These are phyloP conservation scores for Crocidura indochinensis DNA, from an alignment of 2,797 vertebrate genomes.

Conservation along the genomic window DNA sequence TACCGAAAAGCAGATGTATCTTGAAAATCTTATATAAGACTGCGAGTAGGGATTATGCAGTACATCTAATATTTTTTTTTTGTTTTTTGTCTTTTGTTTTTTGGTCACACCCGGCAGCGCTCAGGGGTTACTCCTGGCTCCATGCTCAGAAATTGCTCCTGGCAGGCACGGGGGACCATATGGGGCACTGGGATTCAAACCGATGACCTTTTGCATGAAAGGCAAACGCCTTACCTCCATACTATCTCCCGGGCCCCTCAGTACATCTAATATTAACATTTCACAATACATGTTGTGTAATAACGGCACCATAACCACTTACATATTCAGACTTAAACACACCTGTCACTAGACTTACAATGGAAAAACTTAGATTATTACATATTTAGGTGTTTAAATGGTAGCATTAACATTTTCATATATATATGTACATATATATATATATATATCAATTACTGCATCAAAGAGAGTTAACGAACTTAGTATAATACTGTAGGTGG, in stretches of 20 bases:
- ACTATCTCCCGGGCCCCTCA: no score
- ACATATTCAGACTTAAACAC: slow-evolving; percentile 59
- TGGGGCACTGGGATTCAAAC: no score
- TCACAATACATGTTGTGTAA: neutral
- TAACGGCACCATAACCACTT: neutral
- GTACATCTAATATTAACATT: slow-evolving; percentile 37
- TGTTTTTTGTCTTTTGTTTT: no score
- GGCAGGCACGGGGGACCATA: no score
- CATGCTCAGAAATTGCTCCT: no score
- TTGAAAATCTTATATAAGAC: neutral
- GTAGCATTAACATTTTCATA: slow-evolving; percentile 55
- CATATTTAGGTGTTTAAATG: slow-evolving; percentile 75
- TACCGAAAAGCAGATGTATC: slow-evolving; percentile 41
- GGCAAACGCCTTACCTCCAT: no score
- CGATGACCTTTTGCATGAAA: no score
- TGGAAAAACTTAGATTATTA: slow-evolving; percentile 45
- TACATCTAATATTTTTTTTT: slow-evolving; percentile 31
- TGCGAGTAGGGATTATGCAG: neutral
- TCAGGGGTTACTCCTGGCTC: no score
- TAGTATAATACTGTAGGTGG: slow-evolving; percentile 48
- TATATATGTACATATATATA: slow-evolving; percentile 48
- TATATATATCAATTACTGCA: slow-evolving; percentile 51
- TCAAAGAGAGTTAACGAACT: slow-evolving; percentile 67
- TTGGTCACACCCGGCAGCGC: no score
- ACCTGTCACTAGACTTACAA: slow-evolving; percentile 51